phyloP scores from a whole-genome alignment of 2,113 vertebrate genomes.

The Chloebia gouldiae region DNA sequence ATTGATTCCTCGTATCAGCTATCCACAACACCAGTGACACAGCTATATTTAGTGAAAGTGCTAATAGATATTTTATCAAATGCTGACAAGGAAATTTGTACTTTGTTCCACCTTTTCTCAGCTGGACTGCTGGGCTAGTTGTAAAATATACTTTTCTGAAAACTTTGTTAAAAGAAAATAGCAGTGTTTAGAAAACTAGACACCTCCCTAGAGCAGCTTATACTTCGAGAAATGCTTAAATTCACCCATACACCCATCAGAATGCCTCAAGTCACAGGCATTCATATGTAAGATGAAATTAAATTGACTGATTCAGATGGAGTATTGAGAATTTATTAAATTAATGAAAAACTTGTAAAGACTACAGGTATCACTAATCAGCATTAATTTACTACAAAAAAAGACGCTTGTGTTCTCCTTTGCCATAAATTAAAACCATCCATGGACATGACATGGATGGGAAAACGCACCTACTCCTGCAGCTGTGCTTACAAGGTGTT shows the following conservation, averaged over 20 bases:
- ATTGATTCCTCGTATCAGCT: not conserved
- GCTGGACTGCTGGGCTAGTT: not conserved
- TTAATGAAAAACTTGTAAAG: not conserved
- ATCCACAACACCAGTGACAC: rapidly evolving
- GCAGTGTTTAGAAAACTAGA: not conserved
- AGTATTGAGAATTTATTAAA: not conserved
- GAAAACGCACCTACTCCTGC: not conserved
- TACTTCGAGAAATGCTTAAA: not conserved
- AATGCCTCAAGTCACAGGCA: not conserved
- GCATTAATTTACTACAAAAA: not conserved
- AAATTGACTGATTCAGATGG: not conserved
- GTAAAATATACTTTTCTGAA: not conserved
- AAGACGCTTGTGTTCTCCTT: not conserved
- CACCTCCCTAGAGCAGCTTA: not conserved
- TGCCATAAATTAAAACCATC: not conserved
- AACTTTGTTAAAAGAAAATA: not conserved
- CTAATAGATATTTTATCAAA: slow-evolving; percentile 1
- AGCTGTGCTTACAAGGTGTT: not conserved
- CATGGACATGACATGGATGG: rapidly evolving
- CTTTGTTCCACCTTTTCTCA: not conserved
- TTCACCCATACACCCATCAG: not conserved
- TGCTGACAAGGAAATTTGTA: not conserved
- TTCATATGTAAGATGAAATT: not conserved
- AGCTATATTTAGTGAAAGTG: not conserved
- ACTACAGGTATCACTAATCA: not conserved